Base-by-base conservation (phyloP, 1,140 invertebrate species). In the Drosophila fuyamai region DNA sequence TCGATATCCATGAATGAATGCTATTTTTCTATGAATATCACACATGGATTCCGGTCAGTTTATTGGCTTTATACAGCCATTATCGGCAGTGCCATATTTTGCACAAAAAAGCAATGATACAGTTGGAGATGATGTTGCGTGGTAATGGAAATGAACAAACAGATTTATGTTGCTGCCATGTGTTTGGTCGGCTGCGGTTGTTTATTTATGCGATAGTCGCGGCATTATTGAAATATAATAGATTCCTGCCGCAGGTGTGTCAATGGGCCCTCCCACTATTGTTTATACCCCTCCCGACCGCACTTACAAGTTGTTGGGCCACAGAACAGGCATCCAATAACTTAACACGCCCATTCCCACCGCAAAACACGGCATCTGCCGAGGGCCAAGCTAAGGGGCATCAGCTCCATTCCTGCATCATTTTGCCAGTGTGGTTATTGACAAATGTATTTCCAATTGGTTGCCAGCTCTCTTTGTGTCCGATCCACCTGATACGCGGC, bases 381-480 rank as follows among this genome's bases (percentile, higher is more conserved):
- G 8, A 41, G 61, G 53, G 18, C 48, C 18, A 10, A 40, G 18
- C n/a, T 27, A 60, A 53, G 54, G 66, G 80, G 61, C 57, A 72
- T 62, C 57, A 65, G 54, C 44, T 41, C 14, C 59, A 23, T 36
- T 44, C 67, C 65, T 50, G 77, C 81, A 71, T 71, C 74, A 70
- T 83, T 89, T 80, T 72, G 61, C 53, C 35, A 18, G 60, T 67
- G 27, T 50, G 63, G 84, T 89, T 84, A 75, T 72, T 89, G 84
- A 89, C 84, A 89, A 89, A 89, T 89, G 84, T 89, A 81, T 89
- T 79, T 89, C 77, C 80, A 89, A 89, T 89, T 84, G 80, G 80
- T 73, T 72, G 55, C 61, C 51, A 48, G 32, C 35, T 35, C 38
- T 53, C 38, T 35, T 61, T 56, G 35, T 62, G 46, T 59, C 46